Conservation (phyloP, 2,797 vertebrate species). For the Muscicapa comitata region DNA sequence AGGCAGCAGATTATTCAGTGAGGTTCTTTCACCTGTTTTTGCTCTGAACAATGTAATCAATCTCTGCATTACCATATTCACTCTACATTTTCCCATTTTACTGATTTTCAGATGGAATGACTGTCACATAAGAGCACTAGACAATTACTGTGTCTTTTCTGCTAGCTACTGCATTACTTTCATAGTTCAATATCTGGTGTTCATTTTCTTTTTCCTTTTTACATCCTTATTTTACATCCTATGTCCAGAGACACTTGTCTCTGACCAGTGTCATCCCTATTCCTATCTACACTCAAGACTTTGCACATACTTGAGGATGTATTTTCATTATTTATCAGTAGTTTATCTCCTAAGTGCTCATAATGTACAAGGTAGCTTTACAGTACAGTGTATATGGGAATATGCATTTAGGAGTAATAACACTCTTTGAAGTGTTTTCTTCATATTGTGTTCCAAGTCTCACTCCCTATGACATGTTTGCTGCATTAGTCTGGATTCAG, state of each 20-base stretch:
- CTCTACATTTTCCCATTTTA: conserved; percentile 19
- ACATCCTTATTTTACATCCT: neutral
- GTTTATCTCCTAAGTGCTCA: neutral
- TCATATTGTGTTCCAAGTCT: neutral
- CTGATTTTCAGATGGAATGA: conserved; percentile 31
- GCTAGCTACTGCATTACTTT: neutral
- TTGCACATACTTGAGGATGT: neutral
- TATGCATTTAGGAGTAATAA: neutral
- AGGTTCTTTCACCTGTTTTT: neutral
- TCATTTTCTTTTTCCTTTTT: neutral
- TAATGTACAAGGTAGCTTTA: neutral
- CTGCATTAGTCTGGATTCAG: neutral
- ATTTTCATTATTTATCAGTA: neutral
- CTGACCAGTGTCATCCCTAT: neutral
- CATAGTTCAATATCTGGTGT: neutral
- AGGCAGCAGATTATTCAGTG: neutral
- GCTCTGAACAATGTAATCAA: conserved; percentile 15
- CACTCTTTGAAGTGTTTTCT: neutral
- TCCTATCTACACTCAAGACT: neutral
- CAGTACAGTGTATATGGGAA: neutral
- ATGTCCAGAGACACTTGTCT: neutral
- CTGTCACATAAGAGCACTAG: neutral
- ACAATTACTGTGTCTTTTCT: neutral
- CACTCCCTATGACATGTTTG: neutral
- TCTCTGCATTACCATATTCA: conserved; percentile 23